Base-by-base conservation (phyloP, 2,113 vertebrate genomes). In the Limanda limanda region DNA sequence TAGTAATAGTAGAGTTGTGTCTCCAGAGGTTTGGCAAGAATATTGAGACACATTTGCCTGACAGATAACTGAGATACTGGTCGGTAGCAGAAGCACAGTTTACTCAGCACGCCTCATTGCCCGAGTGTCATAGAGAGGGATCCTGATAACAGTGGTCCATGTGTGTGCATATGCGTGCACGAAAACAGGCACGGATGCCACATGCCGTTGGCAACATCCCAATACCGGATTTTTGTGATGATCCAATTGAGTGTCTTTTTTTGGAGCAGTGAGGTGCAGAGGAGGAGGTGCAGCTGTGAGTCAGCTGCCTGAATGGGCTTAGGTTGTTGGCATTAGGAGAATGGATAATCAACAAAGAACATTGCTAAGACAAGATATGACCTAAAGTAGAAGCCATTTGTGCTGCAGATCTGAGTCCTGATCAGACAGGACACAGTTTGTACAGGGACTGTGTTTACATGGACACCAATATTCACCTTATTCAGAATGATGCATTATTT, bases 201-300 rank as follows among this genome's bases (percentile, higher is more conserved):
- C 55, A 51, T 54, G 37, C 35, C 2, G 42, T 56, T 88, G 73
- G 64, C 73, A 8, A 40, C n/a, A 17, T 61, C 20, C 52, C 62
- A 68, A 48, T 21, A 18, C 31, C 23, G 56, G 47, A 47, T 18
- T 60, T 21, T 25, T 75, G 13, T 67, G 61, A 52, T 23, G 31
- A 47, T 79, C 61, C 20, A 45, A 24, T 35, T 64, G 40, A 17
- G 40, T 31, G 31, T 12, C 11, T 42, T 42, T 42, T 42, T 42
- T 42, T 42, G 23, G 58, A 67, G 42, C 70, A 47, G 68, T 63
- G 54, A 31, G 58, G 20, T 68, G 66, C 69, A 62, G 63, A 56
- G 79, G 76, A 86, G 81, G 71, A 82, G 76, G 24, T 88, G 75
- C 87, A 88, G 86, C 82, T 89, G 86, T 75, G 75, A 85, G 74